Evolutionary conservation across 2,888 invertebrate genomes (phyloP).

Genomic region (Pyrochroa serraticornis): DNA sequence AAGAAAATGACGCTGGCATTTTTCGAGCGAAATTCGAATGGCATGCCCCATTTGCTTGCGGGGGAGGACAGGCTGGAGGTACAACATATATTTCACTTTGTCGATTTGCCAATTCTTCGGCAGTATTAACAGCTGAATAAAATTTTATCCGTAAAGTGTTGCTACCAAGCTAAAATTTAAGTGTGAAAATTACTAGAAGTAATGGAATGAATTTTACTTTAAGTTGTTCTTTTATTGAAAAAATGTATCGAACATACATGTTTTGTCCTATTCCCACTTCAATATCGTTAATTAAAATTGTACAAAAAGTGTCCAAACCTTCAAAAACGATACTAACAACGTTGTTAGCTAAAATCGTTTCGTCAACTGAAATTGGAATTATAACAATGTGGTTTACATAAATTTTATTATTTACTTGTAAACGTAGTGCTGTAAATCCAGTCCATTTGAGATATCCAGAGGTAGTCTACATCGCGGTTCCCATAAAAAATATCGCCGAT

Average conservation of each 20-base stretch:
- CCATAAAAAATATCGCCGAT: slow-evolving; percentile 34
- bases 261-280: slow-evolving; percentile 72
- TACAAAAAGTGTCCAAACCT: slow-evolving; percentile 85
- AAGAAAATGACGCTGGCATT: slow-evolving; percentile 92
- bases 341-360: slow-evolving; percentile 47
- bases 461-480: slow-evolving; percentile 76
- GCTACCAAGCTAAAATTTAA: slow-evolving; percentile 43
- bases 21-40: slow-evolving; percentile 90
- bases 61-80: slow-evolving; percentile 79
- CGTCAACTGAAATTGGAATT: slow-evolving; percentile 49
- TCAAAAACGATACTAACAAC: slow-evolving; percentile 71
- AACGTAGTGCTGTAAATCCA: slow-evolving; percentile 72
- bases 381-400: too few species aligned
- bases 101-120: slow-evolving; percentile 41
- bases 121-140: slow-evolving; percentile 50
- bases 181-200: too few species aligned
- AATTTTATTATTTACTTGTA: too few species aligned
- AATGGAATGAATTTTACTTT: slow-evolving; percentile 56
- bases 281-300: slow-evolving; percentile 74
- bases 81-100: slow-evolving; percentile 58
- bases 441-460: slow-evolving; percentile 80
- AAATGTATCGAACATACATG: slow-evolving; percentile 84
- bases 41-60: slow-evolving; percentile 83
- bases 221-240: slow-evolving; percentile 68
- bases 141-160: slow-evolving; percentile 54